Percentiles rank a stretch among this genome's conserved stretches.
Evolutionary conservation across 2,888 invertebrate genomes (phyloP).

Genomic region (Drosophila villosipedis): DNA sequence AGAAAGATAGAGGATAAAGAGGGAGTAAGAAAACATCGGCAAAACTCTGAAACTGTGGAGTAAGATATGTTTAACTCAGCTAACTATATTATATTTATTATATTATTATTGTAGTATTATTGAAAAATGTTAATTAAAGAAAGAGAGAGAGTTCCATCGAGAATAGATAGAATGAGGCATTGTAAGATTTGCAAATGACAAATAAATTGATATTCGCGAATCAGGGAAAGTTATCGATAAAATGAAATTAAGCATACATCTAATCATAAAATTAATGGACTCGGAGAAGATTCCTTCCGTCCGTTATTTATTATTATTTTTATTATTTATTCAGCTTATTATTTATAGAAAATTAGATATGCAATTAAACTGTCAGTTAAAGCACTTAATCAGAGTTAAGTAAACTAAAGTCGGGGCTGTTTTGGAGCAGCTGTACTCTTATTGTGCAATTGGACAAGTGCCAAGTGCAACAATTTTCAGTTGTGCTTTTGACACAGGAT

Average conservation of each 20-base stretch:
- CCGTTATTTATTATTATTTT: not conserved
- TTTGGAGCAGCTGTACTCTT: slow-evolving; percentile 17
- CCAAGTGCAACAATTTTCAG: slow-evolving; percentile 26
- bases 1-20: not conserved
- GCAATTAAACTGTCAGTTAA: not conserved
- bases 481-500: slow-evolving; percentile 16
- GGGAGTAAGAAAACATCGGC: not conserved
- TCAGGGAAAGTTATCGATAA: not conserved
- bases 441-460: slow-evolving; percentile 28
- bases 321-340: not conserved
- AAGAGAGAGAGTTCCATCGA: not conserved
- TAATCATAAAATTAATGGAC: not conserved
- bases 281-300: not conserved
- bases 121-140: not conserved
- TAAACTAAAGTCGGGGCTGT: not conserved
- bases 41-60: no score
- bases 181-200: not conserved
- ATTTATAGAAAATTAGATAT: not conserved
- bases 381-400: not conserved
- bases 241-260: not conserved
- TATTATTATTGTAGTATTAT: not conserved
- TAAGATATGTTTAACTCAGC: no score
- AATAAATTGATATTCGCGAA: not conserved
- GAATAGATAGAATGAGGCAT: not conserved
- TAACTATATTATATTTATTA: not conserved